phyloP scores from a whole-genome alignment of 1,140 invertebrate species.

The Pogonus chalceus region DNA sequence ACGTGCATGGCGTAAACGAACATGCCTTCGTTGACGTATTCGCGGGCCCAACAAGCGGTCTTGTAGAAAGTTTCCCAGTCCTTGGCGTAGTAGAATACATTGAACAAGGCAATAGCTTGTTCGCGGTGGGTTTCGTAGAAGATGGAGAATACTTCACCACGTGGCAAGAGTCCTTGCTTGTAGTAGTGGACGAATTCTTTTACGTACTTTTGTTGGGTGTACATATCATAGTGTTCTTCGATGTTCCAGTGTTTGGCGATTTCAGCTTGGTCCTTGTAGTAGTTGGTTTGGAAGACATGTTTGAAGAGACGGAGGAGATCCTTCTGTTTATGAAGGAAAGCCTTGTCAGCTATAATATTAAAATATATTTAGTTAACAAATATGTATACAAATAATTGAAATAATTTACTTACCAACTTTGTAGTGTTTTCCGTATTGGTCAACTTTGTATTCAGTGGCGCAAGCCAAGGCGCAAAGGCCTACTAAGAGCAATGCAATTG shows the following conservation, averaged over 20 bases:
- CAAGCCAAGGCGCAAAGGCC: conserved; percentile 16
- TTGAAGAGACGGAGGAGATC: conserved; percentile 47
- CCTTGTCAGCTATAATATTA: conserved; percentile 38
- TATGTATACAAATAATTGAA: background rate
- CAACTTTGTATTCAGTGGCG: conserved; percentile 1
- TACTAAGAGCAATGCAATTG: conserved; percentile 17
- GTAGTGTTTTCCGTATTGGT: conserved; percentile 12
- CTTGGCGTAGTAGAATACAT: conserved; percentile 58
- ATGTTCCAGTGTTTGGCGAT: conserved; percentile 42
- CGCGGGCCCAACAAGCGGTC: conserved; percentile 50
- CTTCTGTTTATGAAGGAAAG: conserved; percentile 44
- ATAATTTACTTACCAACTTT: conserved; percentile 16
- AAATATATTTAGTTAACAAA: conserved; percentile 1
- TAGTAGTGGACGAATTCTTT: conserved; percentile 47
- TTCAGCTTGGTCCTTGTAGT: conserved; percentile 36
- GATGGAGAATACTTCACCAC: conserved; percentile 52
- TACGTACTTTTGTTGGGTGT: conserved; percentile 32
- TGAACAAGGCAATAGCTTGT: conserved; percentile 52
- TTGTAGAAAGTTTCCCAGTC: conserved; percentile 47
- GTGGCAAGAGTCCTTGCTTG: conserved; percentile 44
- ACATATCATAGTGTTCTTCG: conserved; percentile 35
- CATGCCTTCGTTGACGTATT: conserved; percentile 49
- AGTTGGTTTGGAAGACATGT: conserved; percentile 43
- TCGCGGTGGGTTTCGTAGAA: conserved; percentile 48
- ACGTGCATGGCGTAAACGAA: conserved; percentile 51